Evolutionary conservation across 2,113 vertebrate genomes (phyloP).

Genomic region (Cyprinus carpio): DNA sequence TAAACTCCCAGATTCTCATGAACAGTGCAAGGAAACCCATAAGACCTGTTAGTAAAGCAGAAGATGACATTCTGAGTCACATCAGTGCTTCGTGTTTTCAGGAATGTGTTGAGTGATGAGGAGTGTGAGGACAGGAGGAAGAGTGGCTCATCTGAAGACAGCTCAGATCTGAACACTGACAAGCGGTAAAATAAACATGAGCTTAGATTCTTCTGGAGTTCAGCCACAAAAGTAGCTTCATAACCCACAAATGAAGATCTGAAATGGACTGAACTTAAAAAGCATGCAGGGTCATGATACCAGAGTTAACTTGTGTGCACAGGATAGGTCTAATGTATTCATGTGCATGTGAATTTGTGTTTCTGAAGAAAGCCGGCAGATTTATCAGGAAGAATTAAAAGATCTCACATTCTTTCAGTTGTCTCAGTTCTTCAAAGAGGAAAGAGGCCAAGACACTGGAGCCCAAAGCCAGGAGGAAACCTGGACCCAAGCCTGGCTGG

Average conservation of each 20-base stretch:
- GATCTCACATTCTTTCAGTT: not conserved
- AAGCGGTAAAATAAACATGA: constrained; percentile 74
- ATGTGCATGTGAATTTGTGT: not conserved
- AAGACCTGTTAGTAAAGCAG: not conserved
- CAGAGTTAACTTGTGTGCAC: too few species aligned
- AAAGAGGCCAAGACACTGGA: constrained; percentile 73
- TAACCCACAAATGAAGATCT: not conserved
- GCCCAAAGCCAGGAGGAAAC: constrained; percentile 87
- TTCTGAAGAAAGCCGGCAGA: not conserved
- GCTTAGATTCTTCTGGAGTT: not conserved
- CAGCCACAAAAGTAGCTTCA: not conserved
- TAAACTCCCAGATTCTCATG: not conserved
- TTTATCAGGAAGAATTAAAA: not conserved
- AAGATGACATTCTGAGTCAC: not conserved
- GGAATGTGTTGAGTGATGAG: constrained; percentile 80
- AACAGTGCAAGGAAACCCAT: not conserved
- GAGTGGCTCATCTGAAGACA: constrained; percentile 78
- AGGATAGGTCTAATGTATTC: not conserved
- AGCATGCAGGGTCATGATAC: too few species aligned
- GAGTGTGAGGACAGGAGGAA: constrained; percentile 76
- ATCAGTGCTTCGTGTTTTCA: constrained; percentile 53
- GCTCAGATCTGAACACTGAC: constrained; percentile 79
- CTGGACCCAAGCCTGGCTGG: constrained; percentile 95
- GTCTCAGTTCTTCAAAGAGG: constrained; percentile 69
- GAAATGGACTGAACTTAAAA: not conserved